Evolutionary conservation across 2,797 vertebrate genomes (phyloP), one percentile per base, ranked within the genome.

Genomic region (Microcaecilia unicolor): DNA sequence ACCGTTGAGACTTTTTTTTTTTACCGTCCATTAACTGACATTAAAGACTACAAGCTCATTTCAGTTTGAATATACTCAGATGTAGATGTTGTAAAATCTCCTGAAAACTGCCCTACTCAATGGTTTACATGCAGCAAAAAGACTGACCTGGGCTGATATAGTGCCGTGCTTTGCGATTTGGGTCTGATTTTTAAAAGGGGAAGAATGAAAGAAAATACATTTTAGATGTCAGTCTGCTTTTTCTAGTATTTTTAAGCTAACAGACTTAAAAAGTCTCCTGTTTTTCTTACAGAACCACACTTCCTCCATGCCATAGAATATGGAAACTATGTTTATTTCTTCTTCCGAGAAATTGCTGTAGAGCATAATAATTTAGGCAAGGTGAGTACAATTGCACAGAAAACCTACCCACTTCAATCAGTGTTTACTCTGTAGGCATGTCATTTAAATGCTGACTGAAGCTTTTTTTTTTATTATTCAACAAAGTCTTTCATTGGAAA

Each of bases 311-410:
- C 94, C 40, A 92, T 92, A 36, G 92, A 98, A 66, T 98, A 98
- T 2, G 96, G 94, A 67, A 93, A 89, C 75, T 97, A 91, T 6
- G 91, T 99, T 48, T 99, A 99, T 81, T 97, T 99, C 73, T 99
- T 98, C 85, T 97, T 93, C 68, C 83, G 92, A 63, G 96, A 99
- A 77, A 99, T 98, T 32, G 95, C 96, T 4, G 91, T 92, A 18
- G 96, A 99, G 59, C 91, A 98, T 76, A 99, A 92, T 66, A 97
- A 89, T 64, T 80, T 97, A 70, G 96, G 94, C 70, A 97, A 98
- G 91, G 96, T 91, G 76, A 51, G 89, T 63, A 52, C 45, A 51
- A n/a, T n/a, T n/a, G n/a, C n/a, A 45, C 48, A n/a, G n/a, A n/a
- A n/a, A n/a, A n/a, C n/a, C n/a, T n/a, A n/a, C n/a, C n/a, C n/a